Base-by-base conservation (phyloP, 2,797 vertebrate genomes). In the Gallirallus australis region DNA sequence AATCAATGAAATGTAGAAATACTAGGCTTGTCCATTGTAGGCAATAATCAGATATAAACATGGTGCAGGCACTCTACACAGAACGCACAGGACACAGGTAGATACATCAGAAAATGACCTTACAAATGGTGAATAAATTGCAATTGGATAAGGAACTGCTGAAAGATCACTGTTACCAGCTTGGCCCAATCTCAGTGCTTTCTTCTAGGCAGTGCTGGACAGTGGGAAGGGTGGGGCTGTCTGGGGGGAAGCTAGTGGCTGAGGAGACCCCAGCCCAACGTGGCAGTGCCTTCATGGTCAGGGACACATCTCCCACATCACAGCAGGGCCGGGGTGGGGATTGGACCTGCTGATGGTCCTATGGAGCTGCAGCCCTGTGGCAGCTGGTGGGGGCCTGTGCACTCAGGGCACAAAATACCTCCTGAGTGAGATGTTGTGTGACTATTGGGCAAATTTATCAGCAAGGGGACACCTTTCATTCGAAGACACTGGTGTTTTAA, bases 221-320 rank as follows among this genome's bases (percentile, higher is more conserved):
- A 89, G 27, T 14, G 12, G 60, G 18, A 53, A 16, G 37, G 33
- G 25, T 0, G 3, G 17, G 25, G 14, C 47, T 79, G n/a, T 27
- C 3, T 1, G 0, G 54, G 8, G 37, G 27, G 30, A 17, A 54
- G 11, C 11, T 0, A 2, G 4, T 17, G 37, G 45, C 42, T 0
- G 1, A 57, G 40, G 31, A 0, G 2, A 37, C 2, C 33, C 14
- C 56, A 48, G 33, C 33, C 31, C 1, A 0, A 15, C n/a, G 31
- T 27, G 6, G 12, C 20, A 35, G 40, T 48, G 31, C 17, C 15
- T 6, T 27, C 2, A 0, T 4, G 1, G 15, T 13, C 64, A 28
- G 13, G 10, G 4, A 0, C 0, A 19, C 6, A 1, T 30, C 15
- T 12, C 5, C 20, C 12, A 12, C 1, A 3, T 69, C 52, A 2